Conservation (phyloP, 2,888 invertebrate genomes). For the Gisinianus flammeolus region DNA sequence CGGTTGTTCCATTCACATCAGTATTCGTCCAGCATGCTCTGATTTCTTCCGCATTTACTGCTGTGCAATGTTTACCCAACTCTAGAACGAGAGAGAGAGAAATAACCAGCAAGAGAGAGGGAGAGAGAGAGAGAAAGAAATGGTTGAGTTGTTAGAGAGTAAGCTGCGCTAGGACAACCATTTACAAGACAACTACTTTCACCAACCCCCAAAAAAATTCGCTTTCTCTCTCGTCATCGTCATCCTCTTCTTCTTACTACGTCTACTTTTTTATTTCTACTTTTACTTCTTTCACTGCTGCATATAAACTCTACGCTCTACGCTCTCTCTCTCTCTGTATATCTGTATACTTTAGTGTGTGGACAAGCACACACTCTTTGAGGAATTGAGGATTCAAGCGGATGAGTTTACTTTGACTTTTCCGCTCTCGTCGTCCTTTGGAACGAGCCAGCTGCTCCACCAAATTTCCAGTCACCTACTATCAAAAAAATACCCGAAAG, state of each 20-base stretch:
- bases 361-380: constrained; percentile 22
- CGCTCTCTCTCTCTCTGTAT: neutral
- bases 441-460: constrained; percentile 9
- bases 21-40: constrained; percentile 50
- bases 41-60: constrained; percentile 54
- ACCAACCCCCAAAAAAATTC: neutral
- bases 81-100: neutral
- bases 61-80: constrained; percentile 29
- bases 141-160: neutral
- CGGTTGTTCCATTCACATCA: constrained; percentile 31
- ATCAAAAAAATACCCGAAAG: too few species aligned
- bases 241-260: neutral
- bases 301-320: neutral
- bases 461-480: constrained; percentile 3
- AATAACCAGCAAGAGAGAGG: neutral
- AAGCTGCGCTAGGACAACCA: constrained; percentile 1
- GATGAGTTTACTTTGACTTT: constrained; percentile 27
- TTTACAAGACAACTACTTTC: constrained; percentile 12
- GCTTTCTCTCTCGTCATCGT: neutral
- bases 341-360: constrained; percentile 6
- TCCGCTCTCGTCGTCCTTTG: neutral
- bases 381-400: neutral
- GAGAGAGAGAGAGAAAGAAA: neutral
- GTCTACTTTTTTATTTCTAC: too few species aligned
- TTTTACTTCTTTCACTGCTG: neutral